Evolutionary conservation across 2,888 invertebrate genomes (phyloP).

Genomic region (Lasioglossum vierecki): DNA sequence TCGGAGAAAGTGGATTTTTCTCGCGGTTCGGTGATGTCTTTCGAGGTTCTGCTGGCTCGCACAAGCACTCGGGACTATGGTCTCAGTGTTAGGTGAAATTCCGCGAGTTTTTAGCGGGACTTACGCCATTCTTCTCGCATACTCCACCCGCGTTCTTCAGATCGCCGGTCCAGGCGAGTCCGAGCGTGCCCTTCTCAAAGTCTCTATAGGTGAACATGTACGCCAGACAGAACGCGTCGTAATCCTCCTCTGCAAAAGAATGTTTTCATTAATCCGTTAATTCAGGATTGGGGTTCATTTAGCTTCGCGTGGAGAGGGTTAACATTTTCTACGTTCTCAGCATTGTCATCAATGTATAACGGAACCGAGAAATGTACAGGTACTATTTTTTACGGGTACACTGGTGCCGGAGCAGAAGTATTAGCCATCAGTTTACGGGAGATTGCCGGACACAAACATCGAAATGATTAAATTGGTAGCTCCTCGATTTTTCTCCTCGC

Average conservation of each 20-base stretch:
- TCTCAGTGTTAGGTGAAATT: neutral
- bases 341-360: too few relatives aligned
- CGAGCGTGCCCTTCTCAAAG: conserved; percentile 97
- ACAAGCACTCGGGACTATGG: neutral
- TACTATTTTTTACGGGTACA: too few relatives aligned
- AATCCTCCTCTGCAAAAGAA: conserved; percentile 92
- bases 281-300: neutral
- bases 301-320: too few relatives aligned
- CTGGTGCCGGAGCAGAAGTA: neutral
- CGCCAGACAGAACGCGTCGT: conserved; percentile 98
- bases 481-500: neutral
- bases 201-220: conserved; percentile 99
- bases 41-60: neutral
- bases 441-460: neutral
- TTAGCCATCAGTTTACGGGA: neutral
- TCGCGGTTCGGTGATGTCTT: neutral
- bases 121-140: conserved; percentile 98
- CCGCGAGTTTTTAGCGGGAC: conserved; percentile 69
- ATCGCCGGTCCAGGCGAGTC: conserved; percentile 99
- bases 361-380: too few relatives aligned
- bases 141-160: conserved; percentile 98
- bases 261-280: neutral
- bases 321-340: too few relatives aligned
- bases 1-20: neutral
- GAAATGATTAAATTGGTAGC: neutral